Conservation (phyloP, 2,113 vertebrate species). For the Buteo buteo region DNA sequence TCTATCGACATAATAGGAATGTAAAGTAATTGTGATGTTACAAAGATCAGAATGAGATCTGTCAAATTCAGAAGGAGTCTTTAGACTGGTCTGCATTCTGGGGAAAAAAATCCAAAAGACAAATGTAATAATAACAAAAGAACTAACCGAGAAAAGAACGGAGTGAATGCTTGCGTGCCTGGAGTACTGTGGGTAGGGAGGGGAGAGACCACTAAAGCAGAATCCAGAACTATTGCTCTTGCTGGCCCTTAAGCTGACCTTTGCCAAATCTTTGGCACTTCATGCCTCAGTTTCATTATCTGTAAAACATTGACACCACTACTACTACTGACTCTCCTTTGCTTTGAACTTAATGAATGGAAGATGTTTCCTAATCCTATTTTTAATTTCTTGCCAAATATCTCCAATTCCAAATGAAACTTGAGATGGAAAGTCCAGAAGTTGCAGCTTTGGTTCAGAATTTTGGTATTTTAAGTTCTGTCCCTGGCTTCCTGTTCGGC, state of each 20-base stretch:
- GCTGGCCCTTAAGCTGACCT: neutral
- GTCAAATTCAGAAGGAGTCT: neutral
- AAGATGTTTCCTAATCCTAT: neutral
- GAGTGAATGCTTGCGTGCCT: neutral
- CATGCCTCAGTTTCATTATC: neutral
- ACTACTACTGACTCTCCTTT: neutral
- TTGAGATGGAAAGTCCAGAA: neutral
- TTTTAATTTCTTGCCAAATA: neutral
- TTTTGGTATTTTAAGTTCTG: neutral
- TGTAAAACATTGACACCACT: neutral
- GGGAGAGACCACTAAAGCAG: neutral
- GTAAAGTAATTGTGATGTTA: neutral
- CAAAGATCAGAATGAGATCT: neutral
- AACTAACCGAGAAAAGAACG: neutral
- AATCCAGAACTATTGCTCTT: neutral
- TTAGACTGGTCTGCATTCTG: neutral
- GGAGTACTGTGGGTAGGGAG: neutral
- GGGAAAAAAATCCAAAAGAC: neutral
- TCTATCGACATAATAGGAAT: neutral
- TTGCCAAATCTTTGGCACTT: neutral
- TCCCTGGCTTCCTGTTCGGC: neutral
- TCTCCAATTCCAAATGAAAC: neutral
- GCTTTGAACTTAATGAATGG: neutral
- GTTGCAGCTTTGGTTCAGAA: neutral
- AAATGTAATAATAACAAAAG: neutral